A percentile compares a stretch with the other conserved stretches of the same genome.
These are phyloP conservation scores for Eilema sororculum DNA, from an alignment of 2,888 invertebrate species.

Conservation along the genomic window DNA sequence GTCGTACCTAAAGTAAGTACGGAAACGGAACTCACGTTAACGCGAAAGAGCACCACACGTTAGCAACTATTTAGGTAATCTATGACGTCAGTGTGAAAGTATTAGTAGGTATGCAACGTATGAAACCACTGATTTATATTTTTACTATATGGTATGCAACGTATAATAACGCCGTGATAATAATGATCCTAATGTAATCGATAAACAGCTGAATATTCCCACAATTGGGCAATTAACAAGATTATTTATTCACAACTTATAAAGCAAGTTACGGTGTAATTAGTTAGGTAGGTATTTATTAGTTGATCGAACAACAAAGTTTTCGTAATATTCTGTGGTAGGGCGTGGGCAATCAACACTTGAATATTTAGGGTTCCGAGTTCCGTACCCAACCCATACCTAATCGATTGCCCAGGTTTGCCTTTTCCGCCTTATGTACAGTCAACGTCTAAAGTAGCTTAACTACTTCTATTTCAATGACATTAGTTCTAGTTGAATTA, in stretches of 20 bases:
- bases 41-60: no score
- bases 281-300: constrained; percentile 11
- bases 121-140: no score
- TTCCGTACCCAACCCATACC: constrained; percentile 20
- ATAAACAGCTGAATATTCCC: not conserved
- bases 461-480: not conserved
- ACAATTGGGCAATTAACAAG: not conserved
- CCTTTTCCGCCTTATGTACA: constrained; percentile 1
- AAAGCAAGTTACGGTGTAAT: constrained; percentile 16
- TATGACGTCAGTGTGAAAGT: no score
- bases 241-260: not conserved
- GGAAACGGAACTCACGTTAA: no score
- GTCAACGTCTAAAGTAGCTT: not conserved
- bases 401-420: constrained; percentile 36
- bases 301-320: constrained; percentile 17
- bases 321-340: constrained; percentile 20
- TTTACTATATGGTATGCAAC: no score
- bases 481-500: not conserved
- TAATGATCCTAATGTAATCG: not conserved
- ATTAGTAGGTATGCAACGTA: no score
- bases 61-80: no score
- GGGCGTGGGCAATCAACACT: constrained; percentile 30
- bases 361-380: constrained; percentile 33
- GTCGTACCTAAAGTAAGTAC: no score
- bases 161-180: no score